phyloP scores from a whole-genome alignment of 2,888 invertebrate species.

The Clistopyga incitator region DNA sequence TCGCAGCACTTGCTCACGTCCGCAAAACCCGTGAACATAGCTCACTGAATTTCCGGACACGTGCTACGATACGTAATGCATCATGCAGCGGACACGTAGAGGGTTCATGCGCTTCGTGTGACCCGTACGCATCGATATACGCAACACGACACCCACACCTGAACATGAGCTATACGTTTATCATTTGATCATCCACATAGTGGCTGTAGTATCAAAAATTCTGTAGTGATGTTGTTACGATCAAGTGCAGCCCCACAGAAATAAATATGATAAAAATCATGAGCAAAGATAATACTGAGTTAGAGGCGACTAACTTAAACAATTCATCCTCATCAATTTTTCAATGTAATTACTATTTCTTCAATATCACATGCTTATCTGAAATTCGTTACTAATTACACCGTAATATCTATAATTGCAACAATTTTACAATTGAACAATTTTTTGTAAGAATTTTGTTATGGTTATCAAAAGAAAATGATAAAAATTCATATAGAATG shows the following conservation, averaged over 20 bases:
- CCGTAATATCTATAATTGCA: too few species aligned
- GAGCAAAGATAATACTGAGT: too few species aligned
- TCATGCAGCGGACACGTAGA: constrained; percentile 19
- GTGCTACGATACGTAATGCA: constrained; percentile 50
- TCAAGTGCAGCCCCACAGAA: neutral
- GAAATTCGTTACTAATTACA: too few species aligned
- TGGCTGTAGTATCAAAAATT: neutral
- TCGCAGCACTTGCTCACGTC: constrained; percentile 4
- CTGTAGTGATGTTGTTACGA: neutral
- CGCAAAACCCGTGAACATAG: constrained; percentile 13
- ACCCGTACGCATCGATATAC: neutral
- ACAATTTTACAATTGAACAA: too few species aligned
- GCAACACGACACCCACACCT: neutral
- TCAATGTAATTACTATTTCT: too few species aligned
- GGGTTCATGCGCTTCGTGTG: neutral
- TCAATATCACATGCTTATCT: too few species aligned
- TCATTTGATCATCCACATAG: neutral
- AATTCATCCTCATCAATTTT: too few species aligned
- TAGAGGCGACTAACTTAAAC: too few species aligned
- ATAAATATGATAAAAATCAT: too few species aligned
- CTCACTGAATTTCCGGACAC: constrained; percentile 60
- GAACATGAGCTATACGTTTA: neutral
- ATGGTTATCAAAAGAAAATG: too few species aligned
- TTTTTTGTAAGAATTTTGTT: too few species aligned
- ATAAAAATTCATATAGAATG: too few species aligned